Base-by-base conservation (phyloP, 2,797 vertebrate genomes). In the Rousettus madagascariensis region DNA sequence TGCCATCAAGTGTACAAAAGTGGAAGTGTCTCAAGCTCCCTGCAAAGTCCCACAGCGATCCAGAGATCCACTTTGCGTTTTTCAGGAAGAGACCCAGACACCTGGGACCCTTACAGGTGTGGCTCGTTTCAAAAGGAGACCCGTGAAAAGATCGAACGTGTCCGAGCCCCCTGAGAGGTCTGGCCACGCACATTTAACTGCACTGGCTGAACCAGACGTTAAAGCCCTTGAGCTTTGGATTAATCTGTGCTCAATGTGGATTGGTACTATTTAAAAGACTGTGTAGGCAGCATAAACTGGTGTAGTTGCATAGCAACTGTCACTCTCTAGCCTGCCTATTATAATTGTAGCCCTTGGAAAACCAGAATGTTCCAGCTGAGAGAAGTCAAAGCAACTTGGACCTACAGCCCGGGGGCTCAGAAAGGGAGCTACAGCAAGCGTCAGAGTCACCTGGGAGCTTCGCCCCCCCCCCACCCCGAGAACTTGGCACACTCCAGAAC, bases 1-100 rank as follows among this genome's bases (percentile, higher is more conserved):
- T 4, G 65, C 96, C 97, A 95, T 36, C 97, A 86, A 46, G 91
- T 86, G 96, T 8, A 1, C 1, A 0, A 38, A 71, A 19, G 1
- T 30, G 79, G 63, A 51, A 94, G 59, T 84, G 68, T 33, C 78
- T 49, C 51, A 0, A 86, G 59, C 9, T n/a, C 43, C 1, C 0
- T 0, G 10, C 83, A 9, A 79, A 85, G 65, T 51, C 66, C 20
- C 26, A 3, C 20, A 0, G 41, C 15, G 43, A 41, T 19, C 22
- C 22, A 65, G 33, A 55, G 55, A 53, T 10, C 3, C 53, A n/a
- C 24, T 28, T 30, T 5, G 2, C 10, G 2, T 11, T 57, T 84
- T 38, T 22, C 43, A 57, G 74, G 61, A 59, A 26, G 12, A 43
- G 12, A 5, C 43, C 33, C 24, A n/a, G 51, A 84, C 38, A n/a